Conservation (phyloP, 2,797 vertebrate genomes). For the Scolopax rusticola region DNA sequence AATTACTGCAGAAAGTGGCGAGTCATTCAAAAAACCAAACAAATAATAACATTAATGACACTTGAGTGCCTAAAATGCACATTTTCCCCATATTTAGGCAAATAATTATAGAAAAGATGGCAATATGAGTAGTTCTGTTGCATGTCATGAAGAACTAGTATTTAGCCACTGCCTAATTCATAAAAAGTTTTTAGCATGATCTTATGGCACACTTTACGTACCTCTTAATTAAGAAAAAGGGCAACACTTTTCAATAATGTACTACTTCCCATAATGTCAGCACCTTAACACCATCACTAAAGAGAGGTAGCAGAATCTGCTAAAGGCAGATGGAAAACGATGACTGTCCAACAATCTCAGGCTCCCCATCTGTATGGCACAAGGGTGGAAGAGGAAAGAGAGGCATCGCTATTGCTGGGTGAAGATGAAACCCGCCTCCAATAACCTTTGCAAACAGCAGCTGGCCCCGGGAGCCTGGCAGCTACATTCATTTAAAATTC, state of each 20-base stretch:
- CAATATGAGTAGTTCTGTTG: background rate
- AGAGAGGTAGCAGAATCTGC: background rate
- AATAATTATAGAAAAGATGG: background rate
- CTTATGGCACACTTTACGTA: background rate
- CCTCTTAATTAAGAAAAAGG: background rate
- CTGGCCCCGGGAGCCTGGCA: background rate
- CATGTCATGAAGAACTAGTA: background rate
- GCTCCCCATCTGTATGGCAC: background rate
- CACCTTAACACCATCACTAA: background rate
- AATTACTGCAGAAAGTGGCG: background rate
- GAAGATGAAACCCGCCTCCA: background rate
- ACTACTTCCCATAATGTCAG: background rate
- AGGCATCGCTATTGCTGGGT: accelerated
- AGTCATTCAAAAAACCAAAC: background rate
- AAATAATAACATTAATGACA: background rate
- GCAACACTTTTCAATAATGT: background rate
- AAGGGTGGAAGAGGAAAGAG: background rate
- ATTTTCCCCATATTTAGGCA: background rate
- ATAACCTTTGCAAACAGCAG: background rate
- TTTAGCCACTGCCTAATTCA: background rate
- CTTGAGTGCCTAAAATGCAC: background rate
- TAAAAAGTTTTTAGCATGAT: background rate
- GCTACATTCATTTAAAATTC: background rate
- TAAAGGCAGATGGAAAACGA: background rate
- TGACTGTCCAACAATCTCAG: background rate